Base-by-base conservation (phyloP, 2,797 vertebrate genomes). In the Eulemur rubriventer region DNA sequence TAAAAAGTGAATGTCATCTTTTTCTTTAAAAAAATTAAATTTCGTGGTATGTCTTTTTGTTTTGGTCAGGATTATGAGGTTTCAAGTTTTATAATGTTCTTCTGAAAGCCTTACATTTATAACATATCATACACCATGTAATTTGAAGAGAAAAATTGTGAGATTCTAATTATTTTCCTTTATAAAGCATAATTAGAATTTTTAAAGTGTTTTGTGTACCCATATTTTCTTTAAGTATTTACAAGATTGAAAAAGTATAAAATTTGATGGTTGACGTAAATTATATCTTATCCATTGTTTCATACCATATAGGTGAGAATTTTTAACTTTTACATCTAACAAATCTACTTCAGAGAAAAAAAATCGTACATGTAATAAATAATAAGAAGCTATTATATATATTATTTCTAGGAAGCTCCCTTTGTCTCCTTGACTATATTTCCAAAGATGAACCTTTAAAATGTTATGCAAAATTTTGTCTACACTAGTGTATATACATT, bases 1-100 rank as follows among this genome's bases (percentile, higher is more conserved):
- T 98, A 99, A 98, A 98, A 99, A 99, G 98, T 99, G 99, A 99
- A 95, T 83, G 80, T 67, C 33, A 17, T 97, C 97, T 96, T 98
- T 97, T 98, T 93, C 94, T 96, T 96, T 81, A 48, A 97, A 96
- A 98, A 94, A 96, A 97, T 55, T 92, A 79, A 97, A 96, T 96
- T 82, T 63, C 94, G 95, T 93, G 79, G 80, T 98, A 89, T 97
- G 92, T 91, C 92, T 97, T 91, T 94, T 63, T 92, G 24, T 76
- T 96, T 94, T n/a, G 61, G 41, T 92, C 86, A 83, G 79, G 76
- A 93, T 93, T 78, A 97, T 97, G 88, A 95, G 35, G 95, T 97
- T 85, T 97, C 43, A 69, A 84, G 92, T 97, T 95, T 98, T 90
- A 88, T 94, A 94, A 92, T 95, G 94, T 95, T 96, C 89, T 97